Base-by-base conservation (phyloP, 2,888 invertebrate species). In the Cepaea hortensis region DNA sequence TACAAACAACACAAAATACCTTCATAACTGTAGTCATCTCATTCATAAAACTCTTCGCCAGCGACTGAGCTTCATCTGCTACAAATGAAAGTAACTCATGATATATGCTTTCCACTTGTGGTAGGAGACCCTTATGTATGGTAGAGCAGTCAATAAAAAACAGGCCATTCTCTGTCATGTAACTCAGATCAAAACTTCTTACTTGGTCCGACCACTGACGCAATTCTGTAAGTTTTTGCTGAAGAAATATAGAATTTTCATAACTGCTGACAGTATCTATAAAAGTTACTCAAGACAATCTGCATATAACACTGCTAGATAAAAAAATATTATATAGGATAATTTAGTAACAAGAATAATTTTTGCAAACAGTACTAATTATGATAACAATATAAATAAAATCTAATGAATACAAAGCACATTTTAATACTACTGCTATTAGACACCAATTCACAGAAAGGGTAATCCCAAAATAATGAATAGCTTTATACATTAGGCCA, bases 151-250 rank as follows among this genome's bases (percentile, higher is more conserved):
- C 93, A 7, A 94, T 88, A 79, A 88, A 92, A 88, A 94, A 92
- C 82, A 94, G 82, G 35, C 93, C 91, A 89, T 93, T 94, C 76
- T 92, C 91, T 7, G 94, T 93, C n/a, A 90, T 89, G 84, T 92
- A 93, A 84, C 85, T 90, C 73, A 90, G 87, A 86, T 94, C 94
- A 91, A 93, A 93, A 89, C 92, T 92, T 13, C 92, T 90, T 23
- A 94, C 92, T 87, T 91, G 91, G 79, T 94, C 94, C 20, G 91
- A 92, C 94, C 94, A 94, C 87, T 91, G 91, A n/a, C 93, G 90
- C 50, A 94, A 88, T 82, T 93, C 93, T 82, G 92, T 93, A 87
- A 94, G 89, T 89, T 93, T 93, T 94, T 94, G 94, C 94, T 94
- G 90, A 11, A 89, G 88, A 68, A 75, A 65, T 48, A 68, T 20